A percentile compares a stretch with the other conserved stretches of the same genome.
phyloP scores from a whole-genome alignment of 2,797 vertebrate genomes.

The Coccyzus lansbergi region DNA sequence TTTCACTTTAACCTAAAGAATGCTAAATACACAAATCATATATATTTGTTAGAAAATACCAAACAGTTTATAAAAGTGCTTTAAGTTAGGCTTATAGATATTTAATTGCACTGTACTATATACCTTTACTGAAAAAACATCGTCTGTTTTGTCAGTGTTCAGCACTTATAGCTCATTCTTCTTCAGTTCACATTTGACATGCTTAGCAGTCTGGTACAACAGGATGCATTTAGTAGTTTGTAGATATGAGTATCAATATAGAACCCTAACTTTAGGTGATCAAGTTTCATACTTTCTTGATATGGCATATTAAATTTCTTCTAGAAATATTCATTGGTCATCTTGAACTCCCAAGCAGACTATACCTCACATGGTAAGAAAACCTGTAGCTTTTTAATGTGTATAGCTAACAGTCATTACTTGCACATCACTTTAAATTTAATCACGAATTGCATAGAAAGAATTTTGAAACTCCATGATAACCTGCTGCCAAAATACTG shows the following conservation, averaged over 20 bases:
- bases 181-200: not conserved
- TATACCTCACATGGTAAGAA: not conserved
- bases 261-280: not conserved
- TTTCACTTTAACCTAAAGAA: not conserved
- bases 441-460: not conserved
- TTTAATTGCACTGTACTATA: not conserved
- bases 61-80: not conserved
- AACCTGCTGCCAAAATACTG: slow-evolving; percentile 6
- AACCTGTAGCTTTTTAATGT: not conserved
- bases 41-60: not conserved
- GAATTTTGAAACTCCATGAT: slow-evolving; percentile 6
- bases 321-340: not conserved
- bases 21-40: not conserved
- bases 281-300: not conserved
- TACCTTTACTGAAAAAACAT: not conserved
- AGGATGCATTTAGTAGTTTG: not conserved
- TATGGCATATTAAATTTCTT: not conserved
- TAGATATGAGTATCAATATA: not conserved
- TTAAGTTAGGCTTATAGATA: slow-evolving; percentile 2
- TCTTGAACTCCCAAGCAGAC: not conserved
- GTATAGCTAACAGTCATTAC: not conserved
- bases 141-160: not conserved
- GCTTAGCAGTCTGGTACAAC: not conserved
- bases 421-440: not conserved
- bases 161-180: not conserved